Base-by-base conservation (phyloP, 2,113 vertebrate genomes). In the Emydocephalus ijimae region DNA sequence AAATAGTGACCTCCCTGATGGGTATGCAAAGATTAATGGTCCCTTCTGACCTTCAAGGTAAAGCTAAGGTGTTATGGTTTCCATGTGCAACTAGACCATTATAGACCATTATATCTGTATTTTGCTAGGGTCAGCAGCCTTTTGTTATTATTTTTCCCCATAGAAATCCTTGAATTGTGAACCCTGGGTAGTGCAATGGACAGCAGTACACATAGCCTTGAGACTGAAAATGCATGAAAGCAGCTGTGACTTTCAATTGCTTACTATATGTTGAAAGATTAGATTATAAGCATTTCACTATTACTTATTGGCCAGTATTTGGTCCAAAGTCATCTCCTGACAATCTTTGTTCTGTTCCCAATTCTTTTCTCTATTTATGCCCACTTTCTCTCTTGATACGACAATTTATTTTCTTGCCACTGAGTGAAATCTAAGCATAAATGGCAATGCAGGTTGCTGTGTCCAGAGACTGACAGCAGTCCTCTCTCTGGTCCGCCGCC, bases 341-440 rank as follows among this genome's bases (percentile, higher is more conserved):
- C 34, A 23, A 48, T 61, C 12, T 21, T 59, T 29, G 34, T 86
- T 43, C 43, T 59, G 43, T 20, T 89, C 24, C 23, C 59, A 85
- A n/a, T 52, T 39, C n/a, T 74, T 92, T 50, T 74, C 1, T 92
- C 29, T 92, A 91, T 93, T 94, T 93, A 3, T 52, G 1, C 29
- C 10, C 87, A 54, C 43, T 39, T n/a, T 69, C 11, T 26, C 93
- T 93, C 95, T 96, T 94, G 96, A 97, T 96, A 96, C 91, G 95
- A 54, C 97, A 96, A 96, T 96, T 95, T 96, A 95, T 94, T 95
- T 90, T 93, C 92, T 95, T 29, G 97, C 94, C 97, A 97, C 97
- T 97, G 96, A 97, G 95, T 52, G 95, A 93, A 93, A 92, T 94
- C 92, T 94, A 93, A 96, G n/a, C n/a, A 20, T 52, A 86, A 86